Evolutionary conservation across 2,113 vertebrate genomes (phyloP), one percentile per base, ranked within the genome.

Genomic region (Sylvia atricapilla): DNA sequence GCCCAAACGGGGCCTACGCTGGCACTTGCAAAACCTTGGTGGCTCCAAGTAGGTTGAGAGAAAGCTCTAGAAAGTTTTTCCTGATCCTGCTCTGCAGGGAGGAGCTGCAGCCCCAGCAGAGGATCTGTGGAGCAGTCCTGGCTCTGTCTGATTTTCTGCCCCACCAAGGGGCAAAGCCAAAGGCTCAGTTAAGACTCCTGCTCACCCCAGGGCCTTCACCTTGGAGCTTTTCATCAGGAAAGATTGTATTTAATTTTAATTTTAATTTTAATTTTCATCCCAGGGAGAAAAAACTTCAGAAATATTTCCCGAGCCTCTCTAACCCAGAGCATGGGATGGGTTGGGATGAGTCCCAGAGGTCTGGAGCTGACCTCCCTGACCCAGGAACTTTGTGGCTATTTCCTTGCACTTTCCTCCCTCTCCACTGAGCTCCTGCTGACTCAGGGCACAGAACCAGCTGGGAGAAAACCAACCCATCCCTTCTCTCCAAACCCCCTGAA

Each of bases 381-480:
- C 84, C 69, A 41, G 3, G 27, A 68, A 14, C 46, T 49, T 28
- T 37, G 73, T 77, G 63, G 9, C 63, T 33, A 16, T 62, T 39
- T 69, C 66, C 43, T 78, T 64, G 47, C 41, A 50, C 39, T 44
- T 92, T 73, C 74, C 47, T 60, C n/a, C 50, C 28, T 70, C 49
- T 49, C 37, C 62, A 58, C 72, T 69, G 76, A 37, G 19, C 64
- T 94, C 62, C 76, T 87, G 90, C 83, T 96, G 94, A 90, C 85
- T 96, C 72, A 94, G 94, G 82, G 79, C 82, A 60, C 72, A 86
- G 76, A 87, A 89, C 25, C 52, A 92, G 49, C 66, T 77, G 73
- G 92, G 58, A 90, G 49, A 20, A 69, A 58, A 92, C 27, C 87
- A 93, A 39, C 68, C 41, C 82, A 19, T 80, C 69, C 89, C 49